Conservation (phyloP, 1,140 invertebrate genomes). For the Copidosoma floridanum region DNA sequence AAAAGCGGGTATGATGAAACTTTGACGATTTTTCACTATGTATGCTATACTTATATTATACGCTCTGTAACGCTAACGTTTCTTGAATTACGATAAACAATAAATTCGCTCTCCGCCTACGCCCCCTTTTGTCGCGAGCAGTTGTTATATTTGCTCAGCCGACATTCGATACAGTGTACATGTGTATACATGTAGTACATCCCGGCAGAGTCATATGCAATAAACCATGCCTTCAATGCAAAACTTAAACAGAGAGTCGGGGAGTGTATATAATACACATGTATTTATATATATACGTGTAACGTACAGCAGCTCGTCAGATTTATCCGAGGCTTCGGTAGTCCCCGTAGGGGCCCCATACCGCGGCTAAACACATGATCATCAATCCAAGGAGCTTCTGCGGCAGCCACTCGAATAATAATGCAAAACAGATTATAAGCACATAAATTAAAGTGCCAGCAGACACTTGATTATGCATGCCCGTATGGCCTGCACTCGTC, state of each 20-base stretch:
- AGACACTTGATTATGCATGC: conserved; percentile 50
- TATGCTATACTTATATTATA: not conserved
- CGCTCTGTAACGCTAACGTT: not conserved
- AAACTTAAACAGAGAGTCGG: conserved; percentile 21
- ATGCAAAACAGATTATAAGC: conserved; percentile 42
- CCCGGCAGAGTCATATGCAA: conserved; percentile 7
- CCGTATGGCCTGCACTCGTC: conserved; percentile 44
- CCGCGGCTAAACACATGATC: conserved; percentile 48
- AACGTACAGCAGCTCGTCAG: too few species aligned
- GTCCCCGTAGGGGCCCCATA: conserved; percentile 48
- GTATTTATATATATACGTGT: too few species aligned
- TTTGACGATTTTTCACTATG: conserved; percentile 23
- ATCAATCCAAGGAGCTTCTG: too few species aligned
- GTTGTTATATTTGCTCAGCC: conserved; percentile 12
- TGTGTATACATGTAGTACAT: too few species aligned
- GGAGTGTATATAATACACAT: conserved; percentile 10
- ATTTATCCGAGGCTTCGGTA: conserved; percentile 56
- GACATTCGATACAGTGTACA: too few species aligned
- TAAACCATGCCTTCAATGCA: conserved; percentile 15
- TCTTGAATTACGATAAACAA: conserved; percentile 20
- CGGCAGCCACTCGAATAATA: too few species aligned
- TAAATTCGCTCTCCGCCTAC: not conserved
- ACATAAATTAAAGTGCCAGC: conserved; percentile 50
- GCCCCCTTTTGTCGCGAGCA: not conserved
- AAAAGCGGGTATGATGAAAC: too few species aligned